A percentile compares a stretch with the other conserved stretches of the same genome.
Conservation (phyloP, 2,113 vertebrate genomes). For the Ophiodon elongatus region DNA sequence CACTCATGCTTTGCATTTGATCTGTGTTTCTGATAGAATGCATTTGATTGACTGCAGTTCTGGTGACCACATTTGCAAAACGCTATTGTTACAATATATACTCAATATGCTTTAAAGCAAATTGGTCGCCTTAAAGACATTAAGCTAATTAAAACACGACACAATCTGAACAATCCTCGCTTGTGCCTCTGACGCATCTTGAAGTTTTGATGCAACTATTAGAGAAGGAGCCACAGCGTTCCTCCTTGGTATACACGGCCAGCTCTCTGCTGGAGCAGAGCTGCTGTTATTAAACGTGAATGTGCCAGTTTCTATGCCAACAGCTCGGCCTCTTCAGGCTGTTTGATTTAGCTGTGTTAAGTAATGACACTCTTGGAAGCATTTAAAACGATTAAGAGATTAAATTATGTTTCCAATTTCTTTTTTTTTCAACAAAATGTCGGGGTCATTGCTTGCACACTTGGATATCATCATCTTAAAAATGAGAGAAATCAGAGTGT, state of each 20-base stretch:
- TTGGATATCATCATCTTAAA: neutral
- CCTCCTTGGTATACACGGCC: constrained; percentile 25
- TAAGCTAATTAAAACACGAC: constrained; percentile 53
- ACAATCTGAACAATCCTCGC: constrained; percentile 4
- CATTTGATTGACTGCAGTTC: constrained; percentile 31
- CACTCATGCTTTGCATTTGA: neutral
- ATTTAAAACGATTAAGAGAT: constrained; percentile 67
- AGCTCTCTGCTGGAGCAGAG: constrained; percentile 53
- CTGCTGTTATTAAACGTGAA: constrained; percentile 61
- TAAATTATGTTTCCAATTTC: constrained; percentile 30
- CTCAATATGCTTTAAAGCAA: constrained; percentile 51
- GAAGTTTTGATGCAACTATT: constrained; percentile 42
- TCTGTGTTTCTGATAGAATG: constrained; percentile 14
- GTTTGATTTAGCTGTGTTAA: constrained; percentile 68
- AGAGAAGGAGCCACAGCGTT: constrained; percentile 41
- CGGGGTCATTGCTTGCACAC: neutral
- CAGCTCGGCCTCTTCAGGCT: constrained; percentile 69
- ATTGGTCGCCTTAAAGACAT: constrained; percentile 43
- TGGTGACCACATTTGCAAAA: constrained; percentile 3
- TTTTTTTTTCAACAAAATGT: neutral
- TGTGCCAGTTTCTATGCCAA: constrained; percentile 77
- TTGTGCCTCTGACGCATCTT: constrained; percentile 26
- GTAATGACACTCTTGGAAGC: constrained; percentile 64
- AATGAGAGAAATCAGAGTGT: neutral
- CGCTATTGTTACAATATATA: constrained; percentile 36